Evolutionary conservation across 1,140 invertebrate genomes (phyloP).

Genomic region (Halyomorpha halys): DNA sequence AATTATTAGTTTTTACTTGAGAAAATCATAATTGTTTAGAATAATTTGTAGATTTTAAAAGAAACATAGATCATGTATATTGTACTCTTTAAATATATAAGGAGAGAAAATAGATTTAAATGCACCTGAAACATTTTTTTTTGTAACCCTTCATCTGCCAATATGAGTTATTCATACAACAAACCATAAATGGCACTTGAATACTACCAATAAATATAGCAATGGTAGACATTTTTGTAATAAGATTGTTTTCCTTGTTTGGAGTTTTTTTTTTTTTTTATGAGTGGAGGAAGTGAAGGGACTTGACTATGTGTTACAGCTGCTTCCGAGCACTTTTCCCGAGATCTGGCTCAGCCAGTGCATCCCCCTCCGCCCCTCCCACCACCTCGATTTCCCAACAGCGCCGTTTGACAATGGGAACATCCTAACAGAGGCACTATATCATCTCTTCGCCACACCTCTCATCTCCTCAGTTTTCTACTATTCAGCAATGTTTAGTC

Average conservation of each 20-base stretch:
- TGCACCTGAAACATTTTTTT: too few relatives aligned
- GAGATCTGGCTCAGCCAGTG: slow-evolving; percentile 42
- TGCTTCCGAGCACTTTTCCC: slow-evolving; percentile 52
- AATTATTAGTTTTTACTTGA: too few relatives aligned
- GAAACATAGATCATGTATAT: too few relatives aligned
- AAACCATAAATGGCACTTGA: slow-evolving; percentile 1
- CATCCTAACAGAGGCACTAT: slow-evolving; percentile 1
- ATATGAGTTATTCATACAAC: too few relatives aligned
- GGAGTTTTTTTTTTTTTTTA: not conserved
- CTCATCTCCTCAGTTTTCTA: not conserved
- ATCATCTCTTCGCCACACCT: not conserved
- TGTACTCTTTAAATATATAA: too few relatives aligned
- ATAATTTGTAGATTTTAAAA: too few relatives aligned
- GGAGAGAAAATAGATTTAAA: too few relatives aligned
- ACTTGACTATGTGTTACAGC: slow-evolving; percentile 39
- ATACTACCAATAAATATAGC: slow-evolving; percentile 4
- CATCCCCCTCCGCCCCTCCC: slow-evolving; percentile 52
- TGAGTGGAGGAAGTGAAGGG: not conserved
- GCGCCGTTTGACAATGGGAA: slow-evolving; percentile 13
- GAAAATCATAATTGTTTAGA: too few relatives aligned
- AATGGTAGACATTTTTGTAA: slow-evolving; percentile 6
- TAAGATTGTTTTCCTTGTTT: not conserved
- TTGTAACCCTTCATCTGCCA: too few relatives aligned
- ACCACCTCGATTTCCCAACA: slow-evolving; percentile 28
- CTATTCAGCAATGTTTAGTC: not conserved